Base-by-base conservation (phyloP, 2,888 invertebrate species). In the Syritta pipiens region DNA sequence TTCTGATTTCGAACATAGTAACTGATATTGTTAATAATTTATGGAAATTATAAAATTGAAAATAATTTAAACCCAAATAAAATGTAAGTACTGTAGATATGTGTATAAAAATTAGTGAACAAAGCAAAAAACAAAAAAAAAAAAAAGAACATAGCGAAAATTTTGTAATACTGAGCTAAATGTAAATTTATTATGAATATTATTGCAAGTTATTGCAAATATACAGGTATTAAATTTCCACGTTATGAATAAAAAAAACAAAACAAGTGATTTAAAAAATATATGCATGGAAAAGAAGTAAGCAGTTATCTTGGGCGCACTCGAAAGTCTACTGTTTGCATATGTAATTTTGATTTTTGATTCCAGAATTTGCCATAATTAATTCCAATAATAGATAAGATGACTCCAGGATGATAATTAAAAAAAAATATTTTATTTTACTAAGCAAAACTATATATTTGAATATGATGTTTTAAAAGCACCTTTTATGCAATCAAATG, bases 81-180 rank as follows among this genome's bases (percentile, higher is more conserved):
- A 62, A 42, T 79, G 62, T 79, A 79, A 79, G 79, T 74, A 79
- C 49, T 79, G 79, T 79, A 79, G 79, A 79, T 79, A 79, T 79
- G 74, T 79, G 79, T 79, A 79, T 74, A 79, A 79, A 79, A 57
- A 51, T 44, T 74, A 76, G 35, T 76, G 55, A 74, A 49, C 53
- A 35, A 62, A 59, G 12, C 46, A 46, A 37, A 35, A 10, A 37
- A 71, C 28, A 51, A 22, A 59, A 42, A 48, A 12, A 37, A 32
- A 48, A 62, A 17, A 55, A 57, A 59, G 59, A 40, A 55, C n/a
- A 46, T 49, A 68, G 75, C 55, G 24, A 57, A 69, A 57, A 76
- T 74, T 79, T 79, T 79, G 74, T 79, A 79, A 79, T 74, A 79
- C 79, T 79, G 74, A 79, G 62, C 67, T 72, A 74, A 74, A 49